Percentiles rank a stretch among this genome's conserved stretches.
phyloP scores from a whole-genome alignment of 2,888 invertebrate genomes.

The Catotricha subobsoleta region DNA sequence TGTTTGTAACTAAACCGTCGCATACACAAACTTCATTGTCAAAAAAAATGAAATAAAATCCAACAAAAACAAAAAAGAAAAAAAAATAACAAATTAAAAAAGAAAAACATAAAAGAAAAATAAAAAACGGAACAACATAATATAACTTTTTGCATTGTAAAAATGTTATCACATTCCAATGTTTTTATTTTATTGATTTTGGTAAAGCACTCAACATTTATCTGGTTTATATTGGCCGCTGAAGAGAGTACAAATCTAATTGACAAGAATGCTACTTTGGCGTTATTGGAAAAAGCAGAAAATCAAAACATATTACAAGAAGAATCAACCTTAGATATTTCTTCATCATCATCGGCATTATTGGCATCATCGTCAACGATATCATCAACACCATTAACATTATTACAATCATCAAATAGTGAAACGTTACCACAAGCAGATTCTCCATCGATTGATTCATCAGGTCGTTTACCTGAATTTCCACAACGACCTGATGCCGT shows the following conservation, averaged over 20 bases:
- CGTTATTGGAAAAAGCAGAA: not conserved
- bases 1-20: too few relatives aligned
- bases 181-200: slow-evolving; percentile 16
- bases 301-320: not conserved
- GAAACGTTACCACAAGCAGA: slow-evolving; percentile 5
- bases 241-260: not conserved
- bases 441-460: slow-evolving; percentile 3
- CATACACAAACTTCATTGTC: too few relatives aligned
- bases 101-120: too few relatives aligned
- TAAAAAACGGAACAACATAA: too few relatives aligned
- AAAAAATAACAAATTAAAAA: too few relatives aligned
- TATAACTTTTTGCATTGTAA: too few relatives aligned
- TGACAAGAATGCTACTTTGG: not conserved
- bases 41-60: too few relatives aligned
- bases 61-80: too few relatives aligned
- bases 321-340: not conserved
- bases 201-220: slow-evolving; percentile 14
- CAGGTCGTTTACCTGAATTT: slow-evolving; percentile 14
- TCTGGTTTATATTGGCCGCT: slow-evolving; percentile 13
- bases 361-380: not conserved
- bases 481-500: slow-evolving; percentile 17
- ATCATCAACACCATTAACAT: not conserved
- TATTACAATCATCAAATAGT: not conserved
- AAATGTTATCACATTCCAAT: slow-evolving; percentile 17
- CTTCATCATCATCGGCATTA: not conserved